Percentiles rank a stretch among this genome's conserved stretches.
phyloP scores from a whole-genome alignment of 2,113 vertebrate species.

The Lasiurus borealis region DNA sequence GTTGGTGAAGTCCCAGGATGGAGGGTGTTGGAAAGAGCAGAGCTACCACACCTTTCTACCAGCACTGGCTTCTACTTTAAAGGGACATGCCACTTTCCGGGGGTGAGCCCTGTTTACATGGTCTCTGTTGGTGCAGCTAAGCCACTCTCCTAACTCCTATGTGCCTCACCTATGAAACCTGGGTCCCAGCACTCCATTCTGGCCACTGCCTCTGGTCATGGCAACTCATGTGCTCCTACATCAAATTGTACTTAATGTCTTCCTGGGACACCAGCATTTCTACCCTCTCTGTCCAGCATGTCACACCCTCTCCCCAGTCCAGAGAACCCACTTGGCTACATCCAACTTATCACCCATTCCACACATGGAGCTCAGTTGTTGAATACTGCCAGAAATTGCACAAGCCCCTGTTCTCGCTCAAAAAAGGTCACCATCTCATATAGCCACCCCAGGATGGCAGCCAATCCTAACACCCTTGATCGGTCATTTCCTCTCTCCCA shows the following conservation, averaged over 20 bases:
- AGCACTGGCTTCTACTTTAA: not conserved
- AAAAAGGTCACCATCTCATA: not conserved
- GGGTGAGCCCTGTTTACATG: too few relatives aligned
- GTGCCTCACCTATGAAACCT: not conserved
- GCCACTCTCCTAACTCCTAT: not conserved
- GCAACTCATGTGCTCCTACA: too few relatives aligned
- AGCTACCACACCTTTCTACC: not conserved
- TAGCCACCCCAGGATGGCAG: not conserved
- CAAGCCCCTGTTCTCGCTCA: not conserved
- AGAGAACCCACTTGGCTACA: not conserved
- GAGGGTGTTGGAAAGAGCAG: too few relatives aligned
- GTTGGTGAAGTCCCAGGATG: not conserved
- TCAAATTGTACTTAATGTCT: not conserved
- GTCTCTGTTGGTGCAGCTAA: not conserved
- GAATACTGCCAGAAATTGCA: not conserved
- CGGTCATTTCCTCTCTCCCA: not conserved
- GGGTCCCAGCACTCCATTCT: accelerated
- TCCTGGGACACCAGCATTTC: accelerated
- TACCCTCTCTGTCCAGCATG: not conserved
- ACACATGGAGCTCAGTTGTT: too few relatives aligned
- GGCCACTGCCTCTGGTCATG: not conserved
- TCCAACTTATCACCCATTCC: not conserved
- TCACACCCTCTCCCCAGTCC: too few relatives aligned
- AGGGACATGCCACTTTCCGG: not conserved
- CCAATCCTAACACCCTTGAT: too few relatives aligned